Evolutionary conservation across 2,888 invertebrate species (phyloP).

Genomic region (Eueremaeus valkanovi): DNA sequence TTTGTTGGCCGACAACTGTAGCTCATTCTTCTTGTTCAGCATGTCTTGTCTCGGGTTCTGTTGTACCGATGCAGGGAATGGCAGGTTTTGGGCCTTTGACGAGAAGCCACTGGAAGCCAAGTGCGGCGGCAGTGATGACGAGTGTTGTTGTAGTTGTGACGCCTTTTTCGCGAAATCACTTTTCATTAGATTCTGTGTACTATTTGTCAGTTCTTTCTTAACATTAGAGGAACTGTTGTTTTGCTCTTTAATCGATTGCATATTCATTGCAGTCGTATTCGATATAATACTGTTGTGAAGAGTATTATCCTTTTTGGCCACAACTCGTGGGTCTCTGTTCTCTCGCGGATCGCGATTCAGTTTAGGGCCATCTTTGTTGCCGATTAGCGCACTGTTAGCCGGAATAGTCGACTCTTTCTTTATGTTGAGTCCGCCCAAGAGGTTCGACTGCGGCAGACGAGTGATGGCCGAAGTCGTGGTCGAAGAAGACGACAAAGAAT

Average conservation of each 20-base stretch:
- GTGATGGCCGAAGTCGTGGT: neutral
- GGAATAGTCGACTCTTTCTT: conserved; percentile 23
- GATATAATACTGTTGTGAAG: conserved; percentile 13
- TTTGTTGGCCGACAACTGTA: neutral
- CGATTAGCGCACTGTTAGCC: neutral
- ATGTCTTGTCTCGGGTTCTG: neutral
- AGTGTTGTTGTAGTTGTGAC: conserved; percentile 27
- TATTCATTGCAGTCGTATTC: conserved; percentile 9
- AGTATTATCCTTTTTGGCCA: conserved; percentile 6
- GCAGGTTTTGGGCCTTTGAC: neutral
- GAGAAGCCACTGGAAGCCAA: conserved; percentile 28
- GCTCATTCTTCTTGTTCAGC: conserved; percentile 17
- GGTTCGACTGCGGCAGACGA: conserved; percentile 26
- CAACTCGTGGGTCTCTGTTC: conserved; percentile 13
- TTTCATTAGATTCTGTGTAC: too few relatives aligned
- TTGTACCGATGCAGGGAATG: neutral
- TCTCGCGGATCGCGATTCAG: conserved; percentile 18
- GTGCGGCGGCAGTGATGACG: conserved; percentile 15
- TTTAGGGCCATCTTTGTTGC: neutral
- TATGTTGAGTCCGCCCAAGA: conserved; percentile 7
- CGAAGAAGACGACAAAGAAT: conserved; percentile 47
- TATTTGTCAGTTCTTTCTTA: neutral
- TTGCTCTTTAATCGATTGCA: conserved; percentile 22
- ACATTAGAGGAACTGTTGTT: neutral
- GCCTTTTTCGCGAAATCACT: conserved; percentile 23